These are phyloP conservation scores for Micromesistius poutassou DNA, from an alignment of 2,797 vertebrate species.

Conservation along the genomic window DNA sequence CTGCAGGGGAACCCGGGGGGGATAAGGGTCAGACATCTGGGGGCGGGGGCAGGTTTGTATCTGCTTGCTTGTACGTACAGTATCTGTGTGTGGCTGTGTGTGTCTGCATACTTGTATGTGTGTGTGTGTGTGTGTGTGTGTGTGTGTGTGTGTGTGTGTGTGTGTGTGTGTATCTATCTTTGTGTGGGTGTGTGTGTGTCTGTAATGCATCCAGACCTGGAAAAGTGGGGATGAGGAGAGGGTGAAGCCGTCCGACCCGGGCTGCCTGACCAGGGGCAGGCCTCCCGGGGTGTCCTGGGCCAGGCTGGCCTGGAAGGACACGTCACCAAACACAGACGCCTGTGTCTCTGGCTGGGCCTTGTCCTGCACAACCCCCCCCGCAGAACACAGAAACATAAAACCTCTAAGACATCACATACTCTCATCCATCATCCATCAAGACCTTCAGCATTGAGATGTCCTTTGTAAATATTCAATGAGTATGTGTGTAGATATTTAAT, in stretches of 20 bases:
- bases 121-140: not conserved
- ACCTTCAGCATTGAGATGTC: too few relatives aligned
- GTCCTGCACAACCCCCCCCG: conserved; percentile 61
- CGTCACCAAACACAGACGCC: conserved; percentile 70
- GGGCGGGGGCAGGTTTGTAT: not conserved
- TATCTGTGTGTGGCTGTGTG: not conserved
- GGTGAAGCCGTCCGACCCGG: conserved; percentile 76
- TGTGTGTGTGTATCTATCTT: not conserved
- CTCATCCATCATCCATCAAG: not conserved
- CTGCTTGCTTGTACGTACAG: not conserved
- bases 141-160: too few relatives aligned
- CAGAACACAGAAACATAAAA: not conserved
- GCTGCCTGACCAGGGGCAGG: conserved; percentile 67
- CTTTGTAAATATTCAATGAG: too few relatives aligned
- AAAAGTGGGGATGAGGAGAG: conserved; percentile 78
- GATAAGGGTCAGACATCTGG: not conserved
- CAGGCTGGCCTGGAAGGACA: conserved; percentile 72
- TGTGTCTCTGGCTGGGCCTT: conserved; percentile 83
- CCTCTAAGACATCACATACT: not conserved
- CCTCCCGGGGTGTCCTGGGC: conserved; percentile 71
- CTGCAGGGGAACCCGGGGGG: conserved; percentile 47
- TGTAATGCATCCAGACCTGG: conserved; percentile 61
- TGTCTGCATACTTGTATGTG: not conserved
- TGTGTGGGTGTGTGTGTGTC: not conserved
- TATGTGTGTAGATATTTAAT: too few relatives aligned